phyloP scores from a whole-genome alignment of 2,113 vertebrate genomes.

The Xenopus tropicalis region DNA sequence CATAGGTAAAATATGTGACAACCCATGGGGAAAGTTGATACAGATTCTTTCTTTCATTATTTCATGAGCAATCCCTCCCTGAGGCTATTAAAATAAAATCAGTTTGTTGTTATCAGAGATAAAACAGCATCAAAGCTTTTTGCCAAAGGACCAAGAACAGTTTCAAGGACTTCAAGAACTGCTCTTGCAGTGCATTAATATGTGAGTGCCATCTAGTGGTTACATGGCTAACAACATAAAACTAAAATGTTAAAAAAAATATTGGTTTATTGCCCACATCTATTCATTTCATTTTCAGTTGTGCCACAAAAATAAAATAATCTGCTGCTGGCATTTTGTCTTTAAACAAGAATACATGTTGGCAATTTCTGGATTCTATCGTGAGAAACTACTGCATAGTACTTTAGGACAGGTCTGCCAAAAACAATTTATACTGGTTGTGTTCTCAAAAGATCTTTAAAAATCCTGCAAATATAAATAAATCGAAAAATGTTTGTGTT shows the following conservation, averaged over 20 bases:
- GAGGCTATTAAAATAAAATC: conserved; percentile 41
- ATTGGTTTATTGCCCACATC: too few species aligned
- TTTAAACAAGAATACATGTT: too few species aligned
- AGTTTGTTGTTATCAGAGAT: conserved; percentile 42
- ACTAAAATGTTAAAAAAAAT: neutral
- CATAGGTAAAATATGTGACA: conserved; percentile 39
- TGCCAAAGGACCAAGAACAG: conserved; percentile 36
- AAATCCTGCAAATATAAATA: too few species aligned
- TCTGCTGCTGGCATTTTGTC: too few species aligned
- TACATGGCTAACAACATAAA: neutral
- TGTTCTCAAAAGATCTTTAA: too few species aligned
- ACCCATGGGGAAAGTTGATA: conserved; percentile 35
- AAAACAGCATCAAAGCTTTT: conserved; percentile 49
- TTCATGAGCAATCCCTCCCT: conserved; percentile 37
- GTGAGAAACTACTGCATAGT: too few species aligned
- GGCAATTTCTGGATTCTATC: too few species aligned
- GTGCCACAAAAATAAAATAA: too few species aligned
- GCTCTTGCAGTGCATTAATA: conserved; percentile 27
- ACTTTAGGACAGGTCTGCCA: too few species aligned
- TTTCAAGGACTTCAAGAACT: conserved; percentile 24
- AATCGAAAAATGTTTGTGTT: too few species aligned
- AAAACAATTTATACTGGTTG: too few species aligned
- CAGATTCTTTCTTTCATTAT: conserved; percentile 39
- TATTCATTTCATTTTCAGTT: too few species aligned
- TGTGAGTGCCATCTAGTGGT: conserved; percentile 62